Percentiles rank a stretch among this genome's conserved stretches.
Evolutionary conservation across 1,140 invertebrate species (phyloP).

Genomic region (Dreissena rostriformis): DNA sequence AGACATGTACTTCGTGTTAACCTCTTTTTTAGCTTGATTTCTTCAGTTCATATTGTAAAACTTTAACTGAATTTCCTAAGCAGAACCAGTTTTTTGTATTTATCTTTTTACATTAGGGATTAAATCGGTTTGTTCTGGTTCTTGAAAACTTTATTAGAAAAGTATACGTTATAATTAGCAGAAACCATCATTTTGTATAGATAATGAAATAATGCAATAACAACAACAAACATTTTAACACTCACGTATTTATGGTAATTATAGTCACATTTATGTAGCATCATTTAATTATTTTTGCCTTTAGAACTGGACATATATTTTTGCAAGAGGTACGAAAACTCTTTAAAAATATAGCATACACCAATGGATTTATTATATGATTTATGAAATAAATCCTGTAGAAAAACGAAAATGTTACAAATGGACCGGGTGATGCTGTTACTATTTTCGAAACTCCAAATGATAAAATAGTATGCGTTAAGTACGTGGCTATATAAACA

Average conservation of each 20-base stretch:
- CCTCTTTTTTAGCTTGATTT: no score
- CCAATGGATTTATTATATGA: conserved; percentile 18
- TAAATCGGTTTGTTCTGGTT: no score
- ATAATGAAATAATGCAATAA: no score
- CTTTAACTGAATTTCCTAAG: no score
- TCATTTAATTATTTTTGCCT: background rate
- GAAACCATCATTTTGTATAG: no score
- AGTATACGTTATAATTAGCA: no score
- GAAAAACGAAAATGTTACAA: background rate
- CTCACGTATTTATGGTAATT: background rate
- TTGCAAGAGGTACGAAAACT: background rate
- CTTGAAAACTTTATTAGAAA: no score
- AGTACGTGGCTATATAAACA: background rate
- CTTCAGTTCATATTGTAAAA: no score
- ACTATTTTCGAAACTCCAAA: background rate
- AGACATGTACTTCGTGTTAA: no score
- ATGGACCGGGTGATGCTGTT: background rate
- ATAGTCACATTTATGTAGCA: background rate
- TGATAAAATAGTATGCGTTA: background rate
- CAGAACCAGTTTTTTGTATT: no score
- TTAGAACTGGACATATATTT: background rate
- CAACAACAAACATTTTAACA: background rate
- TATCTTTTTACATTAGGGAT: no score
- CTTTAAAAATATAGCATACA: conserved; percentile 1
- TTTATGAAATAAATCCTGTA: conserved; percentile 7